Conservation (phyloP, 2,113 vertebrate genomes). For the Stercorarius parasiticus region DNA sequence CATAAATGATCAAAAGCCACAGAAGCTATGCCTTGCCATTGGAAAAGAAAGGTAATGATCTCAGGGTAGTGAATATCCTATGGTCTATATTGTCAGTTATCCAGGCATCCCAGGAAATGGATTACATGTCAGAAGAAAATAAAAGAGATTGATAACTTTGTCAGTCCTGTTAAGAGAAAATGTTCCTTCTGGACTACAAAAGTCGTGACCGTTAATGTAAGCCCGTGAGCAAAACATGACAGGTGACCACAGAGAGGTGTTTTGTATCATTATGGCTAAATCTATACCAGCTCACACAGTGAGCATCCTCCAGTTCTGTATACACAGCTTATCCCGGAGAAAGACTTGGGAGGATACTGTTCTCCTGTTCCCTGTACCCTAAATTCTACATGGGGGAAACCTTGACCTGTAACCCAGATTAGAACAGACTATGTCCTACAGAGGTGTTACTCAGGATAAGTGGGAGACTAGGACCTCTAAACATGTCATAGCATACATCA, state of each 20-base stretch:
- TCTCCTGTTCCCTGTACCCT: not conserved
- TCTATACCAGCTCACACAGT: fast-evolving
- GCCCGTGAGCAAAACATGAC: not conserved
- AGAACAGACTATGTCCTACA: not conserved
- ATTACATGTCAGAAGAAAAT: not conserved
- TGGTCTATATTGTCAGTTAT: not conserved
- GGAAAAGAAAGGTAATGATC: not conserved
- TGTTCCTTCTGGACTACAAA: not conserved
- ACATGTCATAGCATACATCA: not conserved
- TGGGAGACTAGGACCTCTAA: not conserved
- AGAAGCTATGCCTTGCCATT: not conserved
- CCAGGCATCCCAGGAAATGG: not conserved
- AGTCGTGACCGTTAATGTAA: not conserved
- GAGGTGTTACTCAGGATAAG: not conserved
- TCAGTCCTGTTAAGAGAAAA: not conserved
- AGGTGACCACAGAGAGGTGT: not conserved
- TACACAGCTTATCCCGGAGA: not conserved
- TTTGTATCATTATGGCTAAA: not conserved
- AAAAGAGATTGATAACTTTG: not conserved
- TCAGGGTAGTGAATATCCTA: not conserved
- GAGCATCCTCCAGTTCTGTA: not conserved
- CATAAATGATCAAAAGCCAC: not conserved
- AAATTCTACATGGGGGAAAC: not conserved
- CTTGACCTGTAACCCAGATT: not conserved
- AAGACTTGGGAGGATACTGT: not conserved